Evolutionary conservation across 1,140 invertebrate species (phyloP).

Genomic region (Teleogryllus occipitalis): DNA sequence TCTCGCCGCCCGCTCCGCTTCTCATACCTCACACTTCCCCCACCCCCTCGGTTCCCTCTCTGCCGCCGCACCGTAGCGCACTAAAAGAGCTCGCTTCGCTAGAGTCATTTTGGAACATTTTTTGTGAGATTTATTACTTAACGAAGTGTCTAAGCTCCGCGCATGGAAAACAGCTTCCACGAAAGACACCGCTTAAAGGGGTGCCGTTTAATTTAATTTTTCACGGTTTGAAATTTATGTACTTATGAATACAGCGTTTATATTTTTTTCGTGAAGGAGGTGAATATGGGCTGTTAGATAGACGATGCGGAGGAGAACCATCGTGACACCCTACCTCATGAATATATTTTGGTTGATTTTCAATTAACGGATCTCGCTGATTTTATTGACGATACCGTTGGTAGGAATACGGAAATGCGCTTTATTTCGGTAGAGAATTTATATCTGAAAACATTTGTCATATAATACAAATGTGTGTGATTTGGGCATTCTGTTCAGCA

Average conservation of each 20-base stretch:
- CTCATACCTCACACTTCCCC: background rate
- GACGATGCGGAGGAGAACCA: too few species aligned
- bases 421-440: too few species aligned
- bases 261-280: background rate
- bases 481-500: too few species aligned
- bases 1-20: background rate
- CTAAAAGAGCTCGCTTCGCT: background rate
- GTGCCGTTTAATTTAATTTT: constrained; percentile 1
- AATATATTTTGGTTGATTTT: too few species aligned
- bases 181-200: background rate
- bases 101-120: background rate
- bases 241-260: background rate
- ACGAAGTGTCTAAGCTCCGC: background rate
- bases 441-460: too few species aligned
- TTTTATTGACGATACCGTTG: too few species aligned
- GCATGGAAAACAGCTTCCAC: background rate
- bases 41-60: too few species aligned
- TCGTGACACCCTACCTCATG: too few species aligned
- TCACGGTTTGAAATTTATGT: background rate
- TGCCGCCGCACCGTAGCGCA: background rate
- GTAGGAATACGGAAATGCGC: too few species aligned
- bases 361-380: too few species aligned
- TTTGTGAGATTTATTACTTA: background rate
- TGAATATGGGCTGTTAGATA: background rate
- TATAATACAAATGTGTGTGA: too few species aligned